Evolutionary conservation across 2,888 invertebrate species (phyloP), one percentile per base, ranked within the genome.

Genomic region (Scotopteryx bipunctaria): DNA sequence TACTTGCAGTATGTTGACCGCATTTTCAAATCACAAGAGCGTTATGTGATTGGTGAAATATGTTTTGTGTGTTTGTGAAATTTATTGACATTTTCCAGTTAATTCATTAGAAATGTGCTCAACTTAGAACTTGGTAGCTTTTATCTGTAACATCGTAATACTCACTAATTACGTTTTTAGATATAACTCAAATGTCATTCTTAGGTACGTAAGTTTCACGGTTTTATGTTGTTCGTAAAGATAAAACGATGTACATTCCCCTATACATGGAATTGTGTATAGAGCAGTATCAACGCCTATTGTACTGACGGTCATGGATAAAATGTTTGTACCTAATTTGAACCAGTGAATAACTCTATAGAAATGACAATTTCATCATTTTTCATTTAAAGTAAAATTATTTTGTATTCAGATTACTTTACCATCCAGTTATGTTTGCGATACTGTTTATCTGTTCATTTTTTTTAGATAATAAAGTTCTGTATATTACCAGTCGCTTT

Each of bases 371-470:
- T n/a, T n/a, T n/a, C n/a, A n/a, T n/a, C n/a, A n/a, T n/a, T n/a
- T n/a, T n/a, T n/a, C n/a, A n/a, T n/a, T n/a, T n/a, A n/a, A n/a
- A n/a, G n/a, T n/a, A n/a, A n/a, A 43, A 15, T 33, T 29, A 38
- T 50, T 46, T 42, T 46, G 46, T 49, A 44, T 45, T 47, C 42
- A 52, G 23, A 55, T 47, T 64, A 45, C 43, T 43, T 43, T 45
- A 55, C 48, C 33, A 31, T 47, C n/a, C 47, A 57, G 64, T 64
- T 71, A 68, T 56, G 70, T 74, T 73, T 71, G 64, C 60, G 51
- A 71, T 68, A 66, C 51, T 63, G 65, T 69, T 71, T 68, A 66
- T 69, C 72, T 57, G 61, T 71, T 71, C 55, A 53, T 60, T 66
- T 43, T 59, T 66, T 49, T 61, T 66, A 65, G 54, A 64, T 68